Percentiles rank a stretch among this genome's conserved stretches.
Conservation (phyloP, 2,113 vertebrate genomes). For the Platichthys flesus region DNA sequence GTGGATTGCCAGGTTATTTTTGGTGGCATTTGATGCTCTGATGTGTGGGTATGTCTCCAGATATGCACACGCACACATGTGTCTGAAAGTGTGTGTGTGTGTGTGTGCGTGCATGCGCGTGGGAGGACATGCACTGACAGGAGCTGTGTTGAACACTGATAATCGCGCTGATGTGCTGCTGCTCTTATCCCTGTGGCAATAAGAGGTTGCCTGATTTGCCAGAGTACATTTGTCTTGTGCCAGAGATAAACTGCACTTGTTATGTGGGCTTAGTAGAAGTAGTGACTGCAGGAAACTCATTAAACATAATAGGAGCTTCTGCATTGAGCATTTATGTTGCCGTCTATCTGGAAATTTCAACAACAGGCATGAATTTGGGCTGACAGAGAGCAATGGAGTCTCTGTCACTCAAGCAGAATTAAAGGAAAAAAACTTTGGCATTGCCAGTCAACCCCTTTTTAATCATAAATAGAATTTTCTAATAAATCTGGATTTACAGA, state of each 20-base stretch:
- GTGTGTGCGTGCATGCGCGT: constrained; percentile 52
- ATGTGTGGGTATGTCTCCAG: constrained; percentile 36
- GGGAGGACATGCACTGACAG: constrained; percentile 69
- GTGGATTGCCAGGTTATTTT: constrained; percentile 76
- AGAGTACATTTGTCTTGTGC: constrained; percentile 38
- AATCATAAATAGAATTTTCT: background rate
- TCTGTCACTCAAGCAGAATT: background rate
- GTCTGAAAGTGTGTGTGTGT: constrained; percentile 8
- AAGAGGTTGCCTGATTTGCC: constrained; percentile 39
- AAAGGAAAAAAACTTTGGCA: background rate
- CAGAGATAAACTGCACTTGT: constrained; percentile 34
- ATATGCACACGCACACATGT: background rate
- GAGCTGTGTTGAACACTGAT: constrained; percentile 64
- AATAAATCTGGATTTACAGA: background rate
- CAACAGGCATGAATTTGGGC: background rate
- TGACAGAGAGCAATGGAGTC: background rate
- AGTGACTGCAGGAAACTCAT: constrained; percentile 13
- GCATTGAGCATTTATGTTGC: constrained; percentile 15
- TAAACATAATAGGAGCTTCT: constrained; percentile 15
- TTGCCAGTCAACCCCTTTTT: background rate
- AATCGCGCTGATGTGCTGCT: constrained; percentile 56
- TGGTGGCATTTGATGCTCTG: constrained; percentile 55
- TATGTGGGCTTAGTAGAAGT: constrained; percentile 34
- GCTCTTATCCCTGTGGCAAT: constrained; percentile 40
- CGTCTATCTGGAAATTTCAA: constrained; percentile 14